phyloP scores from a whole-genome alignment of 2,113 vertebrate species.

The Oncorhynchus tshawytscha region DNA sequence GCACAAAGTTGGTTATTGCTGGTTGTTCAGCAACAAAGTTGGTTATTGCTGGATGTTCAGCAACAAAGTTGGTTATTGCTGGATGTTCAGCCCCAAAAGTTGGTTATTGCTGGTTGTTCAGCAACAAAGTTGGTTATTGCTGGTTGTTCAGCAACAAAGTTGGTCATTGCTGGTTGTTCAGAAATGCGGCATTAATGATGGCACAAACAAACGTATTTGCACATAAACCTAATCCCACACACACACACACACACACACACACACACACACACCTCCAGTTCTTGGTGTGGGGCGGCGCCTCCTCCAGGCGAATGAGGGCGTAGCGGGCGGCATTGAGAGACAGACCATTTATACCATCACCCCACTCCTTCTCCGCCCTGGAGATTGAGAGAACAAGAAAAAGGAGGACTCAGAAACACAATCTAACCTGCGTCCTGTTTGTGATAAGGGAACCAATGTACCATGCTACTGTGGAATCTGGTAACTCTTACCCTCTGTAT shows the following conservation, averaged over 20 bases:
- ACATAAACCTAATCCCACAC: background rate
- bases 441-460: background rate
- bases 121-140: too few species aligned
- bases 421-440: background rate
- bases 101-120: too few species aligned
- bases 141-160: too few species aligned
- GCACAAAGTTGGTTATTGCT: too few species aligned
- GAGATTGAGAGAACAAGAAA: background rate
- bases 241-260: background rate
- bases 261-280: slow-evolving; percentile 84
- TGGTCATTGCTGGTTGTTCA: too few species aligned
- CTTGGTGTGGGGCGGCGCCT: slow-evolving; percentile 91
- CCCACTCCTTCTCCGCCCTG: slow-evolving; percentile 98
- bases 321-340: slow-evolving; percentile 94
- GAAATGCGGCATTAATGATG: too few species aligned
- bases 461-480: too few species aligned
- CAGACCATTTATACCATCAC: slow-evolving; percentile 90
- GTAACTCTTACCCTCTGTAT: slow-evolving; percentile 86
- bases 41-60: too few species aligned
- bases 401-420: background rate
- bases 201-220: background rate
- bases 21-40: too few species aligned
- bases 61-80: too few species aligned
- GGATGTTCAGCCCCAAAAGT: too few species aligned
- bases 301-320: slow-evolving; percentile 89